Base-by-base conservation (phyloP, 1,140 invertebrate genomes). In the Lethrus apterus region DNA sequence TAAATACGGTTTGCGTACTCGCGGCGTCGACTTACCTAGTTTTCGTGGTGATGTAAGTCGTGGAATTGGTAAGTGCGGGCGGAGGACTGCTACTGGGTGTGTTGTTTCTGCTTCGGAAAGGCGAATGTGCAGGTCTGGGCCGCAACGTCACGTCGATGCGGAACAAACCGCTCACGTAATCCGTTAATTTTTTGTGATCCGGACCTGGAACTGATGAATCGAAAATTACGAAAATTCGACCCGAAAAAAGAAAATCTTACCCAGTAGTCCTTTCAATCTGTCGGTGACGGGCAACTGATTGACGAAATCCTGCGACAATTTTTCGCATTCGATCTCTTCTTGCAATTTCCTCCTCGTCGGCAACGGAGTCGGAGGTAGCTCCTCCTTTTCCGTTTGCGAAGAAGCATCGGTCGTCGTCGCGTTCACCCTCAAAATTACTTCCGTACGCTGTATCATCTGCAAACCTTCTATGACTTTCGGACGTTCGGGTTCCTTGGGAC, bases 271-370 rank as follows among this genome's bases (percentile, higher is more conserved):
- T 56, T 81, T 77, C 36, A 87, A 74, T 60, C 80, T 81, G 52
- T 84, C 80, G 20, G 77, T 74, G 10, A 79, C 76, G 20, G 74
- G 72, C 42, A 89, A 69, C 46, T 84, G 78, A 63, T 76, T 79
- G 19, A 80, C 80, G 32, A 89, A 71, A 59, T 88, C 83, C 50
- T 79, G 64, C 14, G 82, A 83, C 41, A 87, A 70, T 54, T 79
- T 71, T 55, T 90, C 86, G 68, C 84, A 89, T 51, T 89, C 86
- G 45, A 88, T 74, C 66, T 89, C 87, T 59, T 89, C 86, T 36
- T 80, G 75, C 10, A 81, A 68, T 38, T 83, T 83, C 38, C 67
- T 66, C 7, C 69, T 66, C 24, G 70, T 66, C 2, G 61, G 64
- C 5, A 67, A 51, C 2, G 66, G 66, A 2, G 57, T 62, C 8